Evolutionary conservation across 2,113 vertebrate genomes (phyloP).

Genomic region (Bubalus kerabau): DNA sequence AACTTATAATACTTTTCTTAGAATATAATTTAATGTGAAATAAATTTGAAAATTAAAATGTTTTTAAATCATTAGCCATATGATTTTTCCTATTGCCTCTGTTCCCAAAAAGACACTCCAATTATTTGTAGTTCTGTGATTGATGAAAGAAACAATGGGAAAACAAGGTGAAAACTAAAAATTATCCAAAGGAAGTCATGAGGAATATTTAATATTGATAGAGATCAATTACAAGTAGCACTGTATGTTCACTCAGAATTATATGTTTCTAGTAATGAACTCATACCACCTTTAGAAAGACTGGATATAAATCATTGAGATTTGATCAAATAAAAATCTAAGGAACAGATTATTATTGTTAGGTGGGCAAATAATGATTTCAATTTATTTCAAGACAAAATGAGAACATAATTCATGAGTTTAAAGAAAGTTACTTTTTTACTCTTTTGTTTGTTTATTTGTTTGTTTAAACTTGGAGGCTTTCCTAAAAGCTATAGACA

Average conservation of each 20-base stretch:
- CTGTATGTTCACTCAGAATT: not conserved
- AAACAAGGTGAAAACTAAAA: not conserved
- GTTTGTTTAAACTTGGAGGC: not conserved
- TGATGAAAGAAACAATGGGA: not conserved
- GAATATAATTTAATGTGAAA: not conserved
- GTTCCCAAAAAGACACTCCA: not conserved
- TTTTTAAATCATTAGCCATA: not conserved
- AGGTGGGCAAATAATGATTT: not conserved
- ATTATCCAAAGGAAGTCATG: not conserved
- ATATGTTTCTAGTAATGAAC: not conserved
- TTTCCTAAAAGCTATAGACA: not conserved
- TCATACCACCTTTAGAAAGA: not conserved
- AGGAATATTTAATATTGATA: slow-evolving; percentile 22
- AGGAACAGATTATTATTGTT: not conserved
- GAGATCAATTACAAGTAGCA: slow-evolving; percentile 26
- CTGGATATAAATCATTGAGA: not conserved
- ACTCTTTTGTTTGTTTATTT: not conserved
- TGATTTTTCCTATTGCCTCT: not conserved
- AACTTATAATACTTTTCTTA: not conserved
- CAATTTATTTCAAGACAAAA: not conserved
- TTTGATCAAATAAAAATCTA: not conserved
- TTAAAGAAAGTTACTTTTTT: not conserved
- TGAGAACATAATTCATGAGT: not conserved
- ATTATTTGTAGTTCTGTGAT: not conserved
- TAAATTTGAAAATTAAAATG: not conserved